Base-by-base conservation (phyloP, 1,140 invertebrate genomes). In the Himalopsyche phryganea region DNA sequence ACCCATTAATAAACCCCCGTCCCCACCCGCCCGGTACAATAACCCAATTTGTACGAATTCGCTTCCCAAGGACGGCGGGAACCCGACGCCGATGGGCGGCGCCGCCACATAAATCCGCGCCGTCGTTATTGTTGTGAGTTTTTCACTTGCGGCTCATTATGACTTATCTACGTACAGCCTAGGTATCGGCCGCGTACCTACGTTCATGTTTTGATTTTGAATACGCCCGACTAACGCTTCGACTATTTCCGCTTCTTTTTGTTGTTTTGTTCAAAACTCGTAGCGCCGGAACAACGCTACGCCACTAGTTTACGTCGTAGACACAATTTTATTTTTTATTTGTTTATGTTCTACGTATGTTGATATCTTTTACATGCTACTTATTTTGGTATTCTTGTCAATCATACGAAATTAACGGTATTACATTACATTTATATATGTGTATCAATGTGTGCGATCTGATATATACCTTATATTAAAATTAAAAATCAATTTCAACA, bases 41-140 rank as follows among this genome's bases (percentile, higher is more conserved):
- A 63, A 63, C 61, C 61, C 61, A 63, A 63, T 63, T 63, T 63
- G 61, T 56, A 46, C 56, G 56, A 63, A 63, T 63, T 59, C 61
- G 57, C 61, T 51, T 58, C 17, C 52, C 61, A 63, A 63, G 61
- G 61, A 56, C 61, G 61, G 51, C 46, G 51, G 51, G 61, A 50
- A 62, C 55, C 55, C 61, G 35, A 56, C 38, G 45, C 44, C 44
- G 53, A 38, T 55, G 48, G 59, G 48, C 53, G 54, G 52, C 52
- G 47, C 45, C 60, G 48, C 32, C 23, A 56, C 57, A 59, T 59
- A 63, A 63, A 63, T 63, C 59, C 60, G 60, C 54, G 36, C 48
- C 59, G 36, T 49, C 59, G 60, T 61, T 56, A 61, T 56, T 61
- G 59, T 61, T 60, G 58, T 50, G 51, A 53, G 41, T 59, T 57